Evolutionary conservation across 2,888 invertebrate genomes (phyloP).

Genomic region (Melanostoma scalare): DNA sequence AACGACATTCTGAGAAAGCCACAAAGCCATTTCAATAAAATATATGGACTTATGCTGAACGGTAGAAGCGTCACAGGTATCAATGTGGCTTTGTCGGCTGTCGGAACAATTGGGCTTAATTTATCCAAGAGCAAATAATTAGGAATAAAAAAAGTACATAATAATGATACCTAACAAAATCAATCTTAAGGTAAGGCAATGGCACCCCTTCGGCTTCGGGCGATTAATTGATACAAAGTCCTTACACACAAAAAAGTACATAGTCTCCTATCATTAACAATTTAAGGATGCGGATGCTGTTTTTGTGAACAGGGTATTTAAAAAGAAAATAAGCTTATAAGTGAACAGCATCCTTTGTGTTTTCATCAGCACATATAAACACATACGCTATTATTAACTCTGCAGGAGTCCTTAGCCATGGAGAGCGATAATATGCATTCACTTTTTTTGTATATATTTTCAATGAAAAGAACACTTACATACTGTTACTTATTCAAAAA

Average conservation of each 20-base stretch:
- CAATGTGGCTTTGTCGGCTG: too few species aligned
- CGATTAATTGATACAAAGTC: constrained; percentile 15
- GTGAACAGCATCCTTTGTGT: constrained; percentile 57
- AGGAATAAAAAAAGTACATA: too few species aligned
- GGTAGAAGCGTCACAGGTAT: too few species aligned
- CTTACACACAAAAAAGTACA: constrained; percentile 5
- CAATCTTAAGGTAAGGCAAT: too few species aligned
- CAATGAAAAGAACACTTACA: constrained; percentile 49
- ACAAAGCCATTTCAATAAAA: too few species aligned
- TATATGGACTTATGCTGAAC: too few species aligned
- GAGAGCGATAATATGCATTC: constrained; percentile 39
- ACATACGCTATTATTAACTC: constrained; percentile 64
- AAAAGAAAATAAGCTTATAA: constrained; percentile 26
- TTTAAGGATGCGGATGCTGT: constrained; percentile 39
- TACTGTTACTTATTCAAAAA: constrained; percentile 35
- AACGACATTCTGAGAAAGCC: too few species aligned
- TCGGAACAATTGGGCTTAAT: too few species aligned
- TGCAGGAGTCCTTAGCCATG: constrained; percentile 45
- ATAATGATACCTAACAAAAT: too few species aligned
- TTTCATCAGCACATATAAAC: constrained; percentile 39
- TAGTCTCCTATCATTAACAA: constrained; percentile 5
- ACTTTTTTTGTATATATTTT: constrained; percentile 31
- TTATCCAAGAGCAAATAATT: too few species aligned
- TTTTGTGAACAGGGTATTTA: constrained; percentile 32
- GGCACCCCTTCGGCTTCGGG: too few species aligned